phyloP scores from a whole-genome alignment of 2,797 vertebrate genomes.

The Phoeniculus purpureus region DNA sequence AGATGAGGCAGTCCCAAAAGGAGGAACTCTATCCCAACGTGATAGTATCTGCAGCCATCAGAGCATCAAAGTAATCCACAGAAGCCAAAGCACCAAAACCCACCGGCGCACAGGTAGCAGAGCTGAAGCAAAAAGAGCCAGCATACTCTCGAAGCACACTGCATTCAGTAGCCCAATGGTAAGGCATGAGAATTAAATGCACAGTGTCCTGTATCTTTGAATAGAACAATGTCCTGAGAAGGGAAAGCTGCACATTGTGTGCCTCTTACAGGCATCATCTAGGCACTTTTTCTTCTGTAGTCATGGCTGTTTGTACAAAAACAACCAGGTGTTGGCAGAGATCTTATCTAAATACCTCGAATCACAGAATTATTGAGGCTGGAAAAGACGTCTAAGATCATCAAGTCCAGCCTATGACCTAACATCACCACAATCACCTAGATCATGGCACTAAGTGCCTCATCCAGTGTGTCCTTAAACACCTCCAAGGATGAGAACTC shows the following conservation, averaged over 20 bases:
- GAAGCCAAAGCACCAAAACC: constrained; percentile 91
- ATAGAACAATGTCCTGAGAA: background rate
- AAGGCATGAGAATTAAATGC: constrained; percentile 48
- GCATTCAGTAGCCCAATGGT: constrained; percentile 99
- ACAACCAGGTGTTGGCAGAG: background rate
- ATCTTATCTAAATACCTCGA: background rate
- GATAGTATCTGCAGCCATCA: constrained; percentile 90
- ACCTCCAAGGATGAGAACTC: no score
- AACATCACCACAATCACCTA: no score
- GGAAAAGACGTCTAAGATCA: no score
- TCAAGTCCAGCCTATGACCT: no score
- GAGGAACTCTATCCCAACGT: constrained; percentile 83
- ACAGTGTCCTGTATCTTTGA: no score
- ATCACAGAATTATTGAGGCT: no score
- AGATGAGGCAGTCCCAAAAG: constrained; percentile 85
- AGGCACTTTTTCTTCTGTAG: background rate
- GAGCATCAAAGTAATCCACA: constrained; percentile 84
- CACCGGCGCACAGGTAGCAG: constrained; percentile 91
- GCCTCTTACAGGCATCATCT: background rate
- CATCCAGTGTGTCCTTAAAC: no score
- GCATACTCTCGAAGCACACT: constrained; percentile 93
- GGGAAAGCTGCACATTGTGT: background rate
- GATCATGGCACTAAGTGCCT: no score
- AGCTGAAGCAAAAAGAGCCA: constrained; percentile 91
- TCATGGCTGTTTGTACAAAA: background rate